Percentiles rank a stretch among this genome's conserved stretches.
Evolutionary conservation across 2,797 vertebrate species (phyloP).

Genomic region (Jordanella pulchra): DNA sequence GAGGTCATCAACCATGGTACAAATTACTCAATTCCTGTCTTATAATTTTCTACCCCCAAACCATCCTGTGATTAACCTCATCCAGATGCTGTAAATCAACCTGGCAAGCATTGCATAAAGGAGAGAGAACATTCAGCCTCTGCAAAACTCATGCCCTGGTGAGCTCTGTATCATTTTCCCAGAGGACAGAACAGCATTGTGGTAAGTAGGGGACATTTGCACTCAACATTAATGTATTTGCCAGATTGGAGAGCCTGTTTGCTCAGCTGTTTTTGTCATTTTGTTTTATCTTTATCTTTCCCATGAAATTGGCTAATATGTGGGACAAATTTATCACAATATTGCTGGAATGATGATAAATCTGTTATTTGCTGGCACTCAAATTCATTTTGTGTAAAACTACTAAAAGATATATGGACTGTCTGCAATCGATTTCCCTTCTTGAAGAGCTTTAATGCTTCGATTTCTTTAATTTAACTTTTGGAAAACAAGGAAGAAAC

Average conservation of each 20-base stretch:
- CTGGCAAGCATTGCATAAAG: conserved; percentile 32
- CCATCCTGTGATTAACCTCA: conserved; percentile 45
- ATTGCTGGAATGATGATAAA: conserved; percentile 39
- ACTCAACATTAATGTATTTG: conserved; percentile 49
- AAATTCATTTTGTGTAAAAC: conserved; percentile 24
- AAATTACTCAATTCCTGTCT: conserved; percentile 42
- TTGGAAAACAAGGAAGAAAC: background rate
- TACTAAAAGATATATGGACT: conserved; percentile 9
- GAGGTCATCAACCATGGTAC: conserved; percentile 34
- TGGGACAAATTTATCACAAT: conserved; percentile 43
- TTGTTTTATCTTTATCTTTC: conserved; percentile 33
- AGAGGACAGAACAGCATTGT: conserved; percentile 39
- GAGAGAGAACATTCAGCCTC: conserved; percentile 34
- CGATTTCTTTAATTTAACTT: background rate
- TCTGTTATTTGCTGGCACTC: conserved; percentile 49
- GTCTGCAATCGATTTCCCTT: conserved; percentile 14
- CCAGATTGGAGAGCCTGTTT: conserved; percentile 63
- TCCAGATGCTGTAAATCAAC: conserved; percentile 44
- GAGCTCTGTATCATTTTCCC: conserved; percentile 29
- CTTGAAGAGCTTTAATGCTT: conserved; percentile 15
- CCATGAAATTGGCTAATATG: conserved; percentile 51
- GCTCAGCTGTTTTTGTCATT: conserved; percentile 62
- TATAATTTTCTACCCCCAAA: conserved; percentile 35
- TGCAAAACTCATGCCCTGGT: conserved; percentile 38
- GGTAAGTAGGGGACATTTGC: conserved; percentile 48